These are phyloP conservation scores for Syrmaticus mikado DNA, from an alignment of 2,113 vertebrate species.

Conservation along the genomic window DNA sequence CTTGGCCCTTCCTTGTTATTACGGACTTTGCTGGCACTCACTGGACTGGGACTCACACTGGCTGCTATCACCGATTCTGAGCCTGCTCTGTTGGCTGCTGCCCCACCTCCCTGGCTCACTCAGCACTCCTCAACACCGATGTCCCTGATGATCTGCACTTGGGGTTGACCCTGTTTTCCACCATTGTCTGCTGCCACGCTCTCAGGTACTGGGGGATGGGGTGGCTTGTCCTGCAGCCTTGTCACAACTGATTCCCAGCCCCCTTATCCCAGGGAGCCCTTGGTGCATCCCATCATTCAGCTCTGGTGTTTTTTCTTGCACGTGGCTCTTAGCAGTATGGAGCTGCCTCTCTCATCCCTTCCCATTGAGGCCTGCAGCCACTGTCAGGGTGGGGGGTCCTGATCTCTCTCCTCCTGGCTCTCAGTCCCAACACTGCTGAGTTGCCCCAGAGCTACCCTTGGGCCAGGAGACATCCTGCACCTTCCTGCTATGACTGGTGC, in stretches of 20 bases:
- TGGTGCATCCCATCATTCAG: not conserved
- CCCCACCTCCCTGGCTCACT: not conserved
- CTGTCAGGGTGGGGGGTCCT: not conserved
- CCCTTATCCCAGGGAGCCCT: not conserved
- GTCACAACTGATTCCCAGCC: not conserved
- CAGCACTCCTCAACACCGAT: not conserved
- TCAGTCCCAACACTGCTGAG: not conserved
- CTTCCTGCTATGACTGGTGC: fast-evolving
- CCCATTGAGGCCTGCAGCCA: not conserved
- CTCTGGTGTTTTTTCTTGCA: fast-evolving
- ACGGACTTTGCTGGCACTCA: not conserved
- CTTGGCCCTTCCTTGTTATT: fast-evolving
- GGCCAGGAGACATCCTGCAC: fast-evolving
- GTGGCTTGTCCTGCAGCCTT: not conserved
- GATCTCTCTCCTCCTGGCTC: not conserved
- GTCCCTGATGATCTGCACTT: not conserved
- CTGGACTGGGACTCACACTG: not conserved
- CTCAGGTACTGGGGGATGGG: not conserved
- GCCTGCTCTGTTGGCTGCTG: not conserved
- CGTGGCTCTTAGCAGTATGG: fast-evolving
- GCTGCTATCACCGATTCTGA: conserved; percentile 10
- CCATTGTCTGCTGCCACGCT: not conserved
- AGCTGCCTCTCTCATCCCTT: not conserved
- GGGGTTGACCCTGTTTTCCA: not conserved
- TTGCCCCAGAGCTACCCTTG: not conserved